Evolutionary conservation across 2,888 invertebrate species (phyloP).

Genomic region (Parasteatoda lunata): DNA sequence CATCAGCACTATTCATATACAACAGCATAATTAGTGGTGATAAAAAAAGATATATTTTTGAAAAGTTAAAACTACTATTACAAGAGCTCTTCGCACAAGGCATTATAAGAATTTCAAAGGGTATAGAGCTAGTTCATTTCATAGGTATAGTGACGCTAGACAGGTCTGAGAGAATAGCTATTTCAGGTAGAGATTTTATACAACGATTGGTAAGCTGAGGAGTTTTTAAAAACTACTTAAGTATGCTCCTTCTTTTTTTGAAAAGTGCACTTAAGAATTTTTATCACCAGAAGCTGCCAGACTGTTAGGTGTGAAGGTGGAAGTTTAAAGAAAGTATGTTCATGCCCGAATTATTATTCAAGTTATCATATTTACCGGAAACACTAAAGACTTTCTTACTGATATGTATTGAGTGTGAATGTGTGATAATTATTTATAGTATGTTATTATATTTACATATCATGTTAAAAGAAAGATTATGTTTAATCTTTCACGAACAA

Average conservation of each 20-base stretch:
- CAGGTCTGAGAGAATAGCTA: neutral
- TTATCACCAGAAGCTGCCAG: conserved; percentile 25
- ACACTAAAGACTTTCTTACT: neutral
- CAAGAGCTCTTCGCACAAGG: conserved; percentile 47
- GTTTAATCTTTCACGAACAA: too few species aligned
- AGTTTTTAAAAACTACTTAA: conserved; percentile 2
- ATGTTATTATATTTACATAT: conserved; percentile 3
- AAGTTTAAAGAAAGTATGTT: neutral
- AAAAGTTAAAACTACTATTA: conserved; percentile 19
- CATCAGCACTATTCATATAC: conserved; percentile 40
- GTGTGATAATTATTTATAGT: neutral
- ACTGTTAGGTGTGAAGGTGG: neutral
- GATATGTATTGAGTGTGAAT: neutral
- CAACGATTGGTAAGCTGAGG: neutral
- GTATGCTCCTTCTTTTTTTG: conserved; percentile 16
- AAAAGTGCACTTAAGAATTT: conserved; percentile 56
- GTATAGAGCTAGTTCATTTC: neutral
- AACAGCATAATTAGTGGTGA: conserved; percentile 21
- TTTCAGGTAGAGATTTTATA: neutral
- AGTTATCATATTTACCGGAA: too few species aligned
- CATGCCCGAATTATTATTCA: neutral
- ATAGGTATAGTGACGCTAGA: conserved; percentile 10
- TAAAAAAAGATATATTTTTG: conserved; percentile 49
- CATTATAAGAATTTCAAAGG: conserved; percentile 18
- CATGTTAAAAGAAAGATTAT: neutral